phyloP scores from a whole-genome alignment of 2,113 vertebrate species.

The Morphnarchus princeps region DNA sequence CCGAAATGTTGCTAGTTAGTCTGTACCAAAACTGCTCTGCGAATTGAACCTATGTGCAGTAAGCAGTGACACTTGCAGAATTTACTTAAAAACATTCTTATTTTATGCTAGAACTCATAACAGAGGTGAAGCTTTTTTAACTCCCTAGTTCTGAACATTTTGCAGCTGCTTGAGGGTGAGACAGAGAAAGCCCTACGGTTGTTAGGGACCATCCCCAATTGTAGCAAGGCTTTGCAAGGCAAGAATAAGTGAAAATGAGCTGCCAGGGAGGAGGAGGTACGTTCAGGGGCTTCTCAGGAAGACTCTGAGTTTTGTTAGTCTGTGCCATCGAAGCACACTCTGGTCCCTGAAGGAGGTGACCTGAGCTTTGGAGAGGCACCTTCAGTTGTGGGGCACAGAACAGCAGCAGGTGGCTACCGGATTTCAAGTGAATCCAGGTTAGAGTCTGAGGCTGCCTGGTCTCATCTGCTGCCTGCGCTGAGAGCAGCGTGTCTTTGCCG shows the following conservation, averaged over 20 bases:
- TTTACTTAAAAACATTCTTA: background rate
- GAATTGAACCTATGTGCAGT: background rate
- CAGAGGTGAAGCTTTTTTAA: background rate
- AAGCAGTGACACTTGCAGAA: background rate
- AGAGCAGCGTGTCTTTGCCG: accelerated
- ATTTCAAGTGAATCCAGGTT: accelerated
- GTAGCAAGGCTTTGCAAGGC: background rate
- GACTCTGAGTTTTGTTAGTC: too few relatives aligned
- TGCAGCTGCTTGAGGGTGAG: background rate
- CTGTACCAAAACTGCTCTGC: background rate
- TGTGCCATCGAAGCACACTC: too few relatives aligned
- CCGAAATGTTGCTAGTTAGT: too few relatives aligned
- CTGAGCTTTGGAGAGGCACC: background rate
- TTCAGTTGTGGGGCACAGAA: background rate
- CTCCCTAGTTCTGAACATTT: background rate
- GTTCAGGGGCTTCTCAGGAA: background rate
- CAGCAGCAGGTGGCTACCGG: too few relatives aligned
- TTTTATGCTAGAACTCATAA: background rate
- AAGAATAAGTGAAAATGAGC: too few relatives aligned
- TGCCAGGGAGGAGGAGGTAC: background rate
- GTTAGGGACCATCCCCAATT: accelerated
- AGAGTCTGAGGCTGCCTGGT: background rate
- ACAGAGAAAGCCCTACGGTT: accelerated
- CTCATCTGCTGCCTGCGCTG: accelerated
- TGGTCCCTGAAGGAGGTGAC: too few relatives aligned